Percentiles rank a stretch among this genome's conserved stretches.
These are phyloP conservation scores for Ormyrus pomaceus DNA, from an alignment of 2,888 invertebrate genomes.

Conservation along the genomic window DNA sequence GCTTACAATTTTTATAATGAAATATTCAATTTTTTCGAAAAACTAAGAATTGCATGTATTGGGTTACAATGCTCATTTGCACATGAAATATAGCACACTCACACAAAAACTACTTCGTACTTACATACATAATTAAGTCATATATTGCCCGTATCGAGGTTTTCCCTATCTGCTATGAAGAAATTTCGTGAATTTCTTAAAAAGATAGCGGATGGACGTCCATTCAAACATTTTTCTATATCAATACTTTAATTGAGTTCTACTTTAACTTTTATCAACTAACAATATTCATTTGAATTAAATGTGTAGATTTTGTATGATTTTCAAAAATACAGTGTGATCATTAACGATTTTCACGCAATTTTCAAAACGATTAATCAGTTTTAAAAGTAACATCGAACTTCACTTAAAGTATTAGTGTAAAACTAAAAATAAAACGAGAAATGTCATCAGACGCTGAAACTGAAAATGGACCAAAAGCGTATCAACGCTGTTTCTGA, in stretches of 20 bases:
- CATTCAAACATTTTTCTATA: conserved; percentile 32
- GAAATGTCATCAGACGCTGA: conserved; percentile 11
- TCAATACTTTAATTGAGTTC: conserved; percentile 35
- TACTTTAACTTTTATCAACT: conserved; percentile 9
- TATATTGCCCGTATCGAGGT: conserved; percentile 53
- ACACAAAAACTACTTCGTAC: conserved; percentile 35
- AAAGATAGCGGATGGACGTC: conserved; percentile 47
- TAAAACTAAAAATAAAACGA: conserved; percentile 25
- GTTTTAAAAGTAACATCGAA: conserved; percentile 14
- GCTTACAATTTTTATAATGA: conserved; percentile 35
- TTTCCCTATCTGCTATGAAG: conserved; percentile 29
- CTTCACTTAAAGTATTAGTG: conserved; percentile 29
- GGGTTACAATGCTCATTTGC: conserved; percentile 30
- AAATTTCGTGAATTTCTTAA: conserved; percentile 50
- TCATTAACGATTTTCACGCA: conserved; percentile 14
- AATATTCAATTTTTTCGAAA: conserved; percentile 46
- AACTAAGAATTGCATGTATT: conserved; percentile 39
- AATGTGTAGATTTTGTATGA: not conserved
- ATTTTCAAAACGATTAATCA: not conserved
- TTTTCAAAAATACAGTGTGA: not conserved
- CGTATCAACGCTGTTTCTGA: conserved; percentile 40
- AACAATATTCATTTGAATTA: not conserved
- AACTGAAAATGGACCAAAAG: conserved; percentile 35
- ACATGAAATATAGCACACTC: conserved; percentile 34
- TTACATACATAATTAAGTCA: conserved; percentile 56